Evolutionary conservation across 2,888 invertebrate species (phyloP).

Genomic region (Tenthredo scrophulariae): DNA sequence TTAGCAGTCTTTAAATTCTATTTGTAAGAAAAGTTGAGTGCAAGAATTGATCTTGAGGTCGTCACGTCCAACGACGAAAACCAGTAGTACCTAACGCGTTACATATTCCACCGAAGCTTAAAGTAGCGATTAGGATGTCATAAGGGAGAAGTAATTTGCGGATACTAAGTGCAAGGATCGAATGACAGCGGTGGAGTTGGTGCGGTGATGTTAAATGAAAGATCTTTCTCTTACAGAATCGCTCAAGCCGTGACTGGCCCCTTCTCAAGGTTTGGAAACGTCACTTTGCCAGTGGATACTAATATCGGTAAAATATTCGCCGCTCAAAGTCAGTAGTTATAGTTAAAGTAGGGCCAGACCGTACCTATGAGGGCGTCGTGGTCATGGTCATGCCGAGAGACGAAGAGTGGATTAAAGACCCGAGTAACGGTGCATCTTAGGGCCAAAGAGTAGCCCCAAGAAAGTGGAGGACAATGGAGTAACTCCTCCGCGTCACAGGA

Average conservation of each 20-base stretch:
- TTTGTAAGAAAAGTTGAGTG: background rate
- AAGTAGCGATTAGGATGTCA: constrained; percentile 70
- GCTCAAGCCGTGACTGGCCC: background rate
- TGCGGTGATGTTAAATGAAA: background rate
- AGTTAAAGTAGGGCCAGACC: background rate
- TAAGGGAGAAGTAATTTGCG: constrained; percentile 73
- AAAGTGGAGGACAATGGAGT: constrained; percentile 77
- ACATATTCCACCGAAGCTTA: constrained; percentile 17
- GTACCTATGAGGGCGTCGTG: constrained; percentile 36
- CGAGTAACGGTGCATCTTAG: constrained; percentile 65
- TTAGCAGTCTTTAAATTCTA: background rate
- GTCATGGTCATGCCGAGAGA: constrained; percentile 30
- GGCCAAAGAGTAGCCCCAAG: constrained; percentile 64
- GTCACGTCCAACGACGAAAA: background rate
- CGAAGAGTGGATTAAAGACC: constrained; percentile 42
- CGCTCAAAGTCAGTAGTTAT: background rate
- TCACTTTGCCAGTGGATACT: background rate
- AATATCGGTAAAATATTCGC: background rate
- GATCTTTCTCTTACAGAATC: background rate
- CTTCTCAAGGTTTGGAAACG: background rate
- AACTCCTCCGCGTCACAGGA: constrained; percentile 77
- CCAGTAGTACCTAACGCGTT: background rate
- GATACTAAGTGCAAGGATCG: constrained; percentile 75
- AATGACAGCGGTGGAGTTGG: constrained; percentile 75
- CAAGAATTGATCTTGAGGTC: background rate